A percentile compares a stretch with the other conserved stretches of the same genome.
These are phyloP conservation scores for Cheilosia variabilis DNA, from an alignment of 2,888 invertebrate species.

Conservation along the genomic window DNA sequence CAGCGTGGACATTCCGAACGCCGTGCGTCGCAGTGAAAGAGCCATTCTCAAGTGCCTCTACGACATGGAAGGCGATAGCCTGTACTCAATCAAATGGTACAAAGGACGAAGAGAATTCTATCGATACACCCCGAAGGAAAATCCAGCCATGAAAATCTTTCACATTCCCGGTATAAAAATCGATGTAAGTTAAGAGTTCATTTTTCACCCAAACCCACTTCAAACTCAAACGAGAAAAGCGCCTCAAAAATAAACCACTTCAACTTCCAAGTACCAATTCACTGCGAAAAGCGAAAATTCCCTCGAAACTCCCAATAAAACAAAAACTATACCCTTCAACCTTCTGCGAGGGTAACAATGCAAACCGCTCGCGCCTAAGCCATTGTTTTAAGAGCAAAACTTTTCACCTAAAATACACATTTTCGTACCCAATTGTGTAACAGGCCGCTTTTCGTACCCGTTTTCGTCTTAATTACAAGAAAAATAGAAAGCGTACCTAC, in stretches of 20 bases:
- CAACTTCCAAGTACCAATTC: constrained; percentile 55
- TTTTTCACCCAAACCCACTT: constrained; percentile 16
- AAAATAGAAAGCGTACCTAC: constrained; percentile 36
- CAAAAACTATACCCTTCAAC: constrained; percentile 15
- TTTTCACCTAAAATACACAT: constrained; percentile 76
- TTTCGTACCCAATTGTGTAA: constrained; percentile 74
- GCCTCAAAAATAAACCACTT: background rate
- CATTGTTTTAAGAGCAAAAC: constrained; percentile 73
- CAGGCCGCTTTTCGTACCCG: constrained; percentile 72
- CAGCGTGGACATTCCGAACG: constrained; percentile 87
- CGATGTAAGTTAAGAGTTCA: constrained; percentile 87
- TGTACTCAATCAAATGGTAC: constrained; percentile 95
- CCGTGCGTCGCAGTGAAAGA: constrained; percentile 87
- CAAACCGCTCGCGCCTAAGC: constrained; percentile 42
- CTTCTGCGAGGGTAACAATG: constrained; percentile 15
- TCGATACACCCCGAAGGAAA: constrained; percentile 90
- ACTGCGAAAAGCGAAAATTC: constrained; percentile 21
- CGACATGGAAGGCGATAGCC: constrained; percentile 89
- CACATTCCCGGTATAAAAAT: constrained; percentile 89
- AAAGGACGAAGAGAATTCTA: constrained; percentile 92
- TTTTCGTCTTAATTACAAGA: constrained; percentile 73
- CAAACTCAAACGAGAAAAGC: background rate
- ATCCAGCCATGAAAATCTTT: constrained; percentile 89
- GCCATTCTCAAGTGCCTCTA: constrained; percentile 89
- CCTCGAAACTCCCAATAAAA: constrained; percentile 36